Evolutionary conservation across 2,113 vertebrate genomes (phyloP).

Genomic region (Thunnus thynnus): DNA sequence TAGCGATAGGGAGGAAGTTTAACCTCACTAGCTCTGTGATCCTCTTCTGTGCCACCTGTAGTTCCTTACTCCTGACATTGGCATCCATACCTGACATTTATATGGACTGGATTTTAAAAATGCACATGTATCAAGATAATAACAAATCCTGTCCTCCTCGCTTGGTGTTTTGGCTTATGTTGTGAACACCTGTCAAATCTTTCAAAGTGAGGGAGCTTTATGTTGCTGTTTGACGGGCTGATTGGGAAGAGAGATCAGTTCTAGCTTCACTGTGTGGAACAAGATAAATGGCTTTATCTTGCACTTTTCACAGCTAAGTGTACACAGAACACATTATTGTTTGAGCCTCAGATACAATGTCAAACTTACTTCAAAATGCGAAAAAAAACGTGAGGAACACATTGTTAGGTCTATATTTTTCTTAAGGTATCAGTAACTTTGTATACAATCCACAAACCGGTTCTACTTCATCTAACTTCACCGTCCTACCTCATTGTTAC

Average conservation of each 20-base stretch:
- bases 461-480: slow-evolving; percentile 86
- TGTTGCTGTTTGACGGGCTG: slow-evolving; percentile 59
- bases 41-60: slow-evolving; percentile 52
- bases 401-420: slow-evolving; percentile 78
- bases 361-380: slow-evolving; percentile 53
- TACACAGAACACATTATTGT: slow-evolving; percentile 49
- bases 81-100: slow-evolving; percentile 30
- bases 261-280: slow-evolving; percentile 54
- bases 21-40: slow-evolving; percentile 57
- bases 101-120: slow-evolving; percentile 56
- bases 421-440: slow-evolving; percentile 81
- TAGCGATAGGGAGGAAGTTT: slow-evolving; percentile 39
- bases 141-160: slow-evolving; percentile 33
- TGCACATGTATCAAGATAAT: slow-evolving; percentile 44
- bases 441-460: slow-evolving; percentile 82
- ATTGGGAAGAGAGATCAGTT: slow-evolving; percentile 42
- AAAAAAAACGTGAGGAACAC: slow-evolving; percentile 49
- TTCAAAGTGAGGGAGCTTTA: slow-evolving; percentile 46
- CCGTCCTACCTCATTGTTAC: slow-evolving; percentile 89
- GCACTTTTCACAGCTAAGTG: slow-evolving; percentile 49
- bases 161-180: slow-evolving; percentile 55
- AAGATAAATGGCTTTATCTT: slow-evolving; percentile 58
- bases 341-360: slow-evolving; percentile 73
- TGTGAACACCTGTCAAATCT: slow-evolving; percentile 61
- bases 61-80: slow-evolving; percentile 28